Conservation (phyloP, 2,113 vertebrate genomes). For the Phaetusa simplex region DNA sequence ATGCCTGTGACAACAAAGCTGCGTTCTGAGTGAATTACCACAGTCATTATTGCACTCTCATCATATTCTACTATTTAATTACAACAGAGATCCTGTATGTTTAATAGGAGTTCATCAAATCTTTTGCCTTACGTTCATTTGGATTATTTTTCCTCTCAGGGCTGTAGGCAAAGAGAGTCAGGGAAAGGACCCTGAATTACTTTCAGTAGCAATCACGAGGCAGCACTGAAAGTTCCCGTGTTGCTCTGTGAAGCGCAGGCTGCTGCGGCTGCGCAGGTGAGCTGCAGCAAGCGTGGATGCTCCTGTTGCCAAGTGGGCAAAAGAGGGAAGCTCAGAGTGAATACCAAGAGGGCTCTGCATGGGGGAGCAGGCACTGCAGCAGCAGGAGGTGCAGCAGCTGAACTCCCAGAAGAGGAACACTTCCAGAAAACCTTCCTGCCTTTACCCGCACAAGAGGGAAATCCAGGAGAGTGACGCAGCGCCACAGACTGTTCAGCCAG, state of each 20-base stretch:
- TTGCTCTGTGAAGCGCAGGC: neutral
- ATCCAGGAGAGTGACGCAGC: rapidly evolving
- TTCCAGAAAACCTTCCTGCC: neutral
- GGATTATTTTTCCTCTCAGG: neutral
- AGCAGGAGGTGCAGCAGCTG: neutral
- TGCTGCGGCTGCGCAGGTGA: neutral
- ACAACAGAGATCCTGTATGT: neutral
- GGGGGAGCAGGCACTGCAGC: neutral
- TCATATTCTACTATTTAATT: neutral
- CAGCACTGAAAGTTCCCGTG: neutral
- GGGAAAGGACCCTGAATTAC: neutral
- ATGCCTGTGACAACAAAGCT: neutral
- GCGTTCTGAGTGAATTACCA: neutral
- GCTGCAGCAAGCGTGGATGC: neutral
- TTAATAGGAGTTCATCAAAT: neutral
- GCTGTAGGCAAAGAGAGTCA: neutral
- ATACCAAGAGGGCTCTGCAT: neutral
- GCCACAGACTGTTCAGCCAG: neutral
- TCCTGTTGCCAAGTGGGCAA: neutral
- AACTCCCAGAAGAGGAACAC: neutral
- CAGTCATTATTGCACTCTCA: neutral
- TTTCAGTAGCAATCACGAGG: neutral
- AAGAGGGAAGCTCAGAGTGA: rapidly evolving
- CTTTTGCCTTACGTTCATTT: neutral
- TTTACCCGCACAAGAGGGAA: neutral